A percentile compares a stretch with the other conserved stretches of the same genome.
Evolutionary conservation across 1,140 invertebrate genomes (phyloP).

Genomic region (Drosophila pandora): DNA sequence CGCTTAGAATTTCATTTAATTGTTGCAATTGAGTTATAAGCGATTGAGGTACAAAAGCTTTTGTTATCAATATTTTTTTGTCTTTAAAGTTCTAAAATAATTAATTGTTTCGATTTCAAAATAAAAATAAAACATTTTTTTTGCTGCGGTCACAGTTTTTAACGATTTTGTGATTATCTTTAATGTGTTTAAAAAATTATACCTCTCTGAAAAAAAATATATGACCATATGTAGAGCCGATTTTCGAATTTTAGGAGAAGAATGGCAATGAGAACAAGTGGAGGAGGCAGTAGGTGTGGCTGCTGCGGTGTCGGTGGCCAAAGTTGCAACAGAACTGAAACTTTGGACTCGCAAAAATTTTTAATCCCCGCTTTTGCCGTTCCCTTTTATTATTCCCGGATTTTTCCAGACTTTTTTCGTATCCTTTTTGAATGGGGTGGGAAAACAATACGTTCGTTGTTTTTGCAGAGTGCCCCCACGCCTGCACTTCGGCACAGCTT

Average conservation of each 20-base stretch:
- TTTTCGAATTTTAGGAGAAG: background rate
- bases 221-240: slow-evolving; percentile 24
- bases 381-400: slow-evolving; percentile 29
- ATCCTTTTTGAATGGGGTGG: slow-evolving; percentile 27
- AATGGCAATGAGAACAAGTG: background rate
- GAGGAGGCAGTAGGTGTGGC: slow-evolving; percentile 27
- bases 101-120: too few relatives aligned
- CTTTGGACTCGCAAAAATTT: slow-evolving; percentile 62
- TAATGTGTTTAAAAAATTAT: too few relatives aligned
- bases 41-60: too few relatives aligned
- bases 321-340: slow-evolving; percentile 79
- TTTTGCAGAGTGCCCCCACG: slow-evolving; percentile 53
- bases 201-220: background rate
- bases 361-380: slow-evolving; percentile 51
- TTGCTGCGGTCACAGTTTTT: too few relatives aligned
- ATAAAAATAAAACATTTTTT: too few relatives aligned
- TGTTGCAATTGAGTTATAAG: slow-evolving; percentile 24
- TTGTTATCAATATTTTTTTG: too few relatives aligned
- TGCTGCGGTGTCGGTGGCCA: slow-evolving; percentile 68
- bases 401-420: slow-evolving; percentile 37
- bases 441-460: slow-evolving; percentile 73
- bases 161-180: too few relatives aligned
- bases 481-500: slow-evolving; percentile 61
- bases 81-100: background rate
- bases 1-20: slow-evolving; percentile 21